Evolutionary conservation across 1,140 invertebrate species (phyloP), one percentile per base, ranked within the genome.

Genomic region (Bombus superbus): DNA sequence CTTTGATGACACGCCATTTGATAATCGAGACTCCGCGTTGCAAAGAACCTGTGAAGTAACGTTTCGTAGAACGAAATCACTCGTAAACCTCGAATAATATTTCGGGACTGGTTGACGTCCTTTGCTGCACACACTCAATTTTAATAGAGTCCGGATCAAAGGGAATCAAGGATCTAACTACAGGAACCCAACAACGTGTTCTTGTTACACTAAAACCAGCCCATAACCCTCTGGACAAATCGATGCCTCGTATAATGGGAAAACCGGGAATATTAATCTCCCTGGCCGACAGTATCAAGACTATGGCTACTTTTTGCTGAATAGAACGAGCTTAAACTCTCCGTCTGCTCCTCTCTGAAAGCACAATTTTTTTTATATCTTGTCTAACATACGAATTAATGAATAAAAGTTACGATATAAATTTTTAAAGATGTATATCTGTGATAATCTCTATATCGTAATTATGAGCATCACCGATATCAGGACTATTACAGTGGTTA

Each of bases 101-200:
- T 75, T 22, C 42, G 1, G n/a, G 6, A 75, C 10, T 53, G 73
- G 1, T 42, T 42, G 40, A 3, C n/a, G 18, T 42, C 28, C 25
- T 72, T 40, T 25, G n/a, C 5, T 80, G 2, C 35, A 28, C 11
- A 78, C 47, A 28, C 44, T 78, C 35, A 13, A 78, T 83, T 77
- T 59, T 69, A 78, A 83, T 77, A 83, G 73, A 83, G 18, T 53
- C n/a, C 62, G 74, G 73, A 64, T 83, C 73, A 75, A 83, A 83
- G 81, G 22, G 62, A 83, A 83, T 69, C 62, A 68, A 68, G 73
- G 44, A 25, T 62, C 64, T 68, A 77, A 83, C 59, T 75, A 75
- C 40, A 75, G 25, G 25, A 42, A 40, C 8, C 8, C 35, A 44
- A 82, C 53, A 78, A 78, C 62, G 74, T 69, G 74, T 57, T 76